These are phyloP conservation scores for Somateria mollissima DNA, from an alignment of 2,797 vertebrate species.

Conservation along the genomic window DNA sequence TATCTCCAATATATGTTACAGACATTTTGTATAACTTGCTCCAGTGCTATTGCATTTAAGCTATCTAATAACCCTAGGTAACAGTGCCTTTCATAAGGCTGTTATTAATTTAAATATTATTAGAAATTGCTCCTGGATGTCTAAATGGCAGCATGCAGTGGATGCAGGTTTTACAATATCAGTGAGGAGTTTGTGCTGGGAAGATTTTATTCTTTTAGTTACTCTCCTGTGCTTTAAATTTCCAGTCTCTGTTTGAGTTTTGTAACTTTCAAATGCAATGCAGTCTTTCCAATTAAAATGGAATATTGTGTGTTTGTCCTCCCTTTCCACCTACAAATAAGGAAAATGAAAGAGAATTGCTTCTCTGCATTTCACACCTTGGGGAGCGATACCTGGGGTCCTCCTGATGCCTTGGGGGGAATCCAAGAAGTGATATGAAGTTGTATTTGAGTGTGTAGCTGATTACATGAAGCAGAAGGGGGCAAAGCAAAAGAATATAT, in stretches of 20 bases:
- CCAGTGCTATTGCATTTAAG: neutral
- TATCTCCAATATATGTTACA: neutral
- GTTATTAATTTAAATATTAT: neutral
- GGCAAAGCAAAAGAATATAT: neutral
- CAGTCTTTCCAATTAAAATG: neutral
- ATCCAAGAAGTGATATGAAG: neutral
- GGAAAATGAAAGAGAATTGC: neutral
- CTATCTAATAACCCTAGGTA: neutral
- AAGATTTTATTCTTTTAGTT: neutral
- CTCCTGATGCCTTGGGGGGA: neutral
- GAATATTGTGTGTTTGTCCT: neutral
- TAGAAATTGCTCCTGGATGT: neutral
- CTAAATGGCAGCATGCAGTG: neutral
- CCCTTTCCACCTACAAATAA: neutral
- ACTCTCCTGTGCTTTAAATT: neutral
- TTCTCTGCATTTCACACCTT: neutral
- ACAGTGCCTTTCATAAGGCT: neutral
- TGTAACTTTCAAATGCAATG: neutral
- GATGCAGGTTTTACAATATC: neutral
- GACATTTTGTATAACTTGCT: neutral
- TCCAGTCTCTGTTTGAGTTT: neutral
- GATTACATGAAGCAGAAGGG: neutral
- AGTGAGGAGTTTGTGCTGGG: neutral
- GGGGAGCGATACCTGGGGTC: rapidly evolving
- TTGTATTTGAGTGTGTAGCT: neutral